Base-by-base conservation (phyloP, 1,140 invertebrate genomes). In the Brachionus rotundiformis region DNA sequence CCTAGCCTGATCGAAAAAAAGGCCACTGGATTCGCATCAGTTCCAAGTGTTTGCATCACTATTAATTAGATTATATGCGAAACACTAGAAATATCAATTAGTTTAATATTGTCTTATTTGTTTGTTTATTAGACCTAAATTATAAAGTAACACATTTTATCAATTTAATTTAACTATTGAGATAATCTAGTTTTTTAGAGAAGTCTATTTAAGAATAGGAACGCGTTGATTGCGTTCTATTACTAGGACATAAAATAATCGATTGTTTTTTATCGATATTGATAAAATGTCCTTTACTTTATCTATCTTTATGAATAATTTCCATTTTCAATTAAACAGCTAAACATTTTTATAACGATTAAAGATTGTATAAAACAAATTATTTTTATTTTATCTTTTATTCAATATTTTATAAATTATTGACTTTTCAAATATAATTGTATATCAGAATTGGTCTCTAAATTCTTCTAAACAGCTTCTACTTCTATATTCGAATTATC, bases 51-150 rank as follows among this genome's bases (percentile, higher is more conserved):
- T 68, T 68, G 63, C 63, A 68, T 68, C 63, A 68, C 31, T 73
- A 13, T 73, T 73, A 73, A 73, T 73, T 73, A 73, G 13, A 44
- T 44, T 73, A 23, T 27, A 73, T 73, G 36, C 11, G 68, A 73
- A 73, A 73, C 68, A 73, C 68, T 73, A 44, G 68, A 73, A 73
- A 73, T 73, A 73, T 73, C 68, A 73, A 73, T 73, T 73, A 63
- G 11, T 29, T 63, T 63, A 63, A 29, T 63, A 63, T 63, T 63
- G 61, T 63, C 61, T 63, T 63, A 63, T 63, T 63, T 31, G 25
- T 63, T 63, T 63, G 61, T 63, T 63, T 63, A 63, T 63, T 23
- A 63, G 29, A 63, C 29, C 61, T 63, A 63, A 29, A 33, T 63
- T 33, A n/a, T 33, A 63, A 13, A 54, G 47, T 54, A 54, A 54